phyloP scores from a whole-genome alignment of 2,797 vertebrate genomes.

The Bradypodion ventrale region DNA sequence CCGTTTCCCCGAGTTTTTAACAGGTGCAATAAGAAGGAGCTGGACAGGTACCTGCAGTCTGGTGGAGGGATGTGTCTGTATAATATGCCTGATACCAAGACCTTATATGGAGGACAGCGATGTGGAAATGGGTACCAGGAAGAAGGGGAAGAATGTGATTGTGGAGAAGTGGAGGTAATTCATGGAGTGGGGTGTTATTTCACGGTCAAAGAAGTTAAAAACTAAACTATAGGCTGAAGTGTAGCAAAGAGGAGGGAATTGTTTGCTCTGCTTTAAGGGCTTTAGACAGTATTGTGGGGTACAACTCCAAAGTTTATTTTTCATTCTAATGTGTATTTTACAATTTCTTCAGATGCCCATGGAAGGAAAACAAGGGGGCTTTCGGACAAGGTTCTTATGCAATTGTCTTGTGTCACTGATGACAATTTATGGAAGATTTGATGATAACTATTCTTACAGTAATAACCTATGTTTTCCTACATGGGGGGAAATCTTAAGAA shows the following conservation, averaged over 20 bases:
- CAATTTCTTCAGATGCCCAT: neutral
- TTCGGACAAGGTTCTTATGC: neutral
- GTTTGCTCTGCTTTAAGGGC: neutral
- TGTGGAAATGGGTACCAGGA: constrained; percentile 98
- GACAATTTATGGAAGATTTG: neutral
- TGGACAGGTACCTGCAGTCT: constrained; percentile 88
- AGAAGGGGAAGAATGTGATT: constrained; percentile 96
- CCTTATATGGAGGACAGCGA: constrained; percentile 88
- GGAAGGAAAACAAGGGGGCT: neutral
- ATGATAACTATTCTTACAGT: neutral
- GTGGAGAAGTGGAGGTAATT: constrained; percentile 91
- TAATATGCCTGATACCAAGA: constrained; percentile 90
- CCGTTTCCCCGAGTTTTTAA: constrained; percentile 95
- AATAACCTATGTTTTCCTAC: neutral
- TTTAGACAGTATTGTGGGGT: neutral
- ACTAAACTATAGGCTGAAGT: neutral
- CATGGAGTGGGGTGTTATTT: neutral
- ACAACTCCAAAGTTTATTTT: too few species aligned
- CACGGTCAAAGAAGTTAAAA: neutral
- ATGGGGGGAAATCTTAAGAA: neutral
- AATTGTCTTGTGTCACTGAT: neutral
- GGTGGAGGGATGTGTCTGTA: constrained; percentile 97
- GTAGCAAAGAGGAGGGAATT: neutral
- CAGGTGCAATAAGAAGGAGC: constrained; percentile 86
- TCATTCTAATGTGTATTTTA: too few species aligned